phyloP scores from a whole-genome alignment of 1,140 invertebrate species.

The Aricia agestis region DNA sequence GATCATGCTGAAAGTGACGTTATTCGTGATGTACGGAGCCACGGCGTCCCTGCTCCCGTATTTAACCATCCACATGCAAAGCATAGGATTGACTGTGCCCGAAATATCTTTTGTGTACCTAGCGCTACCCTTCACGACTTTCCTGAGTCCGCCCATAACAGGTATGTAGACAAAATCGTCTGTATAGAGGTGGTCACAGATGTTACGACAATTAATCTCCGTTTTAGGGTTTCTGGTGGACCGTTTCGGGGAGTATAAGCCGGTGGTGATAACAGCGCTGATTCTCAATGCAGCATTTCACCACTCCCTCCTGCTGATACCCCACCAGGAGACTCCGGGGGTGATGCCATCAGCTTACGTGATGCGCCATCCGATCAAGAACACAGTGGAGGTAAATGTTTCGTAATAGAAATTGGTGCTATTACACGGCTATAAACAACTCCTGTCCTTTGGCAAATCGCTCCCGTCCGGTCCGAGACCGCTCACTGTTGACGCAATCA shows the following conservation, averaged over 20 bases:
- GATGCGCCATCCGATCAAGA: conserved; percentile 81
- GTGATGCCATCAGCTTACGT: conserved; percentile 83
- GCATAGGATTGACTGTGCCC: conserved; percentile 87
- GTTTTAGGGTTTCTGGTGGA: conserved; percentile 85
- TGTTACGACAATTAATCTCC: conserved; percentile 25
- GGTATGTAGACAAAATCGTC: conserved; percentile 70
- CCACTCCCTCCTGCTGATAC: conserved; percentile 83
- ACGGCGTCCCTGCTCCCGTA: conserved; percentile 88
- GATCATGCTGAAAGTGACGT: conserved; percentile 85
- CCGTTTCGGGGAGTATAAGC: conserved; percentile 88
- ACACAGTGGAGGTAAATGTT: conserved; percentile 79
- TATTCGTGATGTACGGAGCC: conserved; percentile 89
- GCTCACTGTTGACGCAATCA: conserved; percentile 65
- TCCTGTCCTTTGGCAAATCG: conserved; percentile 72
- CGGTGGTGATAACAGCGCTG: conserved; percentile 84
- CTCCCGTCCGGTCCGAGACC: conserved; percentile 67
- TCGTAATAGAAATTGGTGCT: conserved; percentile 42
- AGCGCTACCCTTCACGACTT: conserved; percentile 87
- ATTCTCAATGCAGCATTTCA: conserved; percentile 84
- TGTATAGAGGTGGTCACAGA: conserved; percentile 12
- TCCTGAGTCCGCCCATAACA: conserved; percentile 87
- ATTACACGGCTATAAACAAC: conserved; percentile 51
- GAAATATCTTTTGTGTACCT: conserved; percentile 91
- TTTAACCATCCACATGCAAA: conserved; percentile 91
- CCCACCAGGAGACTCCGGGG: conserved; percentile 84